A percentile compares a stretch with the other conserved stretches of the same genome.
phyloP scores from a whole-genome alignment of 2,797 vertebrate species.

The Adrianichthys oophorus region DNA sequence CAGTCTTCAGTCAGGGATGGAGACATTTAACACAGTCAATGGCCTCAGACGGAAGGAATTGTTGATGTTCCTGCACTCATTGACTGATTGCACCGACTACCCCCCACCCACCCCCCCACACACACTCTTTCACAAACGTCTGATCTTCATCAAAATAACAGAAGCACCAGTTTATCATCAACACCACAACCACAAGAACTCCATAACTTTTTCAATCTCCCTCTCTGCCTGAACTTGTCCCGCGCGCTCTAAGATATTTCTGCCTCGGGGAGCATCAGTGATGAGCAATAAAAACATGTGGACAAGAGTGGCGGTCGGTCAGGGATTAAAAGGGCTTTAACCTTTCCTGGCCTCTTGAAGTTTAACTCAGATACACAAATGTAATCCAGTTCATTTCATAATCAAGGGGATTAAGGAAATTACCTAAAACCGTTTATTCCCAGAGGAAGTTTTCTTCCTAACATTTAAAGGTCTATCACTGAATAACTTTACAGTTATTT shows the following conservation, averaged over 20 bases:
- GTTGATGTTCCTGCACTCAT: conserved; percentile 45
- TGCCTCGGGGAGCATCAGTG: conserved; percentile 62
- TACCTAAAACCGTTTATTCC: conserved; percentile 22
- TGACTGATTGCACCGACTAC: conserved; percentile 49
- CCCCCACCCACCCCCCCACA: conserved; percentile 7
- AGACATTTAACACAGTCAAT: conserved; percentile 64
- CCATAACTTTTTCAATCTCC: conserved; percentile 52
- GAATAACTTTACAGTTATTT: conserved; percentile 10
- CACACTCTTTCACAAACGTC: background rate
- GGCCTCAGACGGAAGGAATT: conserved; percentile 34
- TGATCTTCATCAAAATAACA: background rate
- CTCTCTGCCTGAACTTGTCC: conserved; percentile 77
- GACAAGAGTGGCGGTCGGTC: conserved; percentile 46
- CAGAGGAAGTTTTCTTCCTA: conserved; percentile 37
- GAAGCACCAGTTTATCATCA: conserved; percentile 23
- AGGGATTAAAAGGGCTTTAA: conserved; percentile 44
- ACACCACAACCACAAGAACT: conserved; percentile 22
- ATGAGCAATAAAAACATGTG: conserved; percentile 52
- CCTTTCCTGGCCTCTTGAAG: conserved; percentile 1
- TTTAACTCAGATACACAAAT: conserved; percentile 6
- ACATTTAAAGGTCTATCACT: conserved; percentile 11
- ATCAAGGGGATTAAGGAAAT: conserved; percentile 3
- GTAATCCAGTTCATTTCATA: background rate
- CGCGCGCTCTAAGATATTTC: conserved; percentile 76
- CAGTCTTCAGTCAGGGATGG: conserved; percentile 55